phyloP scores from a whole-genome alignment of 2,888 invertebrate genomes.

The Unio pictorum region DNA sequence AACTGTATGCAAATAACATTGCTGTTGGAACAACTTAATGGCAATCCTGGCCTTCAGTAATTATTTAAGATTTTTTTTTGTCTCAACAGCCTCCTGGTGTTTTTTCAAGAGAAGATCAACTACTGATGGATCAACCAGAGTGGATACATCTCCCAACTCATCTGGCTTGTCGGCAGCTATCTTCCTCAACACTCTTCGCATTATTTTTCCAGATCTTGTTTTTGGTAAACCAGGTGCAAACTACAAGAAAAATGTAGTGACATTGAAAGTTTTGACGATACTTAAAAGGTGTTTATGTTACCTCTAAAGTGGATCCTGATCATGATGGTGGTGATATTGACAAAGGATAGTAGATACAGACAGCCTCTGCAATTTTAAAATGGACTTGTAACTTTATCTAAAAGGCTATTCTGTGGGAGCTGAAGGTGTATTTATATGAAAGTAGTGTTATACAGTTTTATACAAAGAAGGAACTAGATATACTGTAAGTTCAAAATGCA shows the following conservation, averaged over 20 bases:
- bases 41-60: too few relatives aligned
- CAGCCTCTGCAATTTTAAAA: too few relatives aligned
- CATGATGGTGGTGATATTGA: background rate
- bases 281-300: background rate
- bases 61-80: too few relatives aligned
- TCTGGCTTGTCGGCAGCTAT: slow-evolving; percentile 69
- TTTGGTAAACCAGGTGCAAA: slow-evolving; percentile 71
- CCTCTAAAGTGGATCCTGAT: background rate
- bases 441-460: too few relatives aligned
- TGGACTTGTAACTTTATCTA: too few relatives aligned
- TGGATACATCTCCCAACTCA: slow-evolving; percentile 69
- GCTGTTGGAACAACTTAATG: too few relatives aligned
- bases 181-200: slow-evolving; percentile 73
- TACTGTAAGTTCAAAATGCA: too few relatives aligned
- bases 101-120: slow-evolving; percentile 62
- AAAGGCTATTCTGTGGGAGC: too few relatives aligned
- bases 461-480: too few relatives aligned
- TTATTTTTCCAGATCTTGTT: slow-evolving; percentile 75
- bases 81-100: slow-evolving; percentile 26
- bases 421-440: too few relatives aligned
- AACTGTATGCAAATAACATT: too few relatives aligned
- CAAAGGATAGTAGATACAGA: too few relatives aligned
- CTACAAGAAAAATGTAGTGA: slow-evolving; percentile 42
- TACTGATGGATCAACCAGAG: slow-evolving; percentile 68
- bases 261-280: background rate